A percentile compares a stretch with the other conserved stretches of the same genome.
Conservation (phyloP, 2,888 invertebrate genomes). For the Coelinius sp. region DNA sequence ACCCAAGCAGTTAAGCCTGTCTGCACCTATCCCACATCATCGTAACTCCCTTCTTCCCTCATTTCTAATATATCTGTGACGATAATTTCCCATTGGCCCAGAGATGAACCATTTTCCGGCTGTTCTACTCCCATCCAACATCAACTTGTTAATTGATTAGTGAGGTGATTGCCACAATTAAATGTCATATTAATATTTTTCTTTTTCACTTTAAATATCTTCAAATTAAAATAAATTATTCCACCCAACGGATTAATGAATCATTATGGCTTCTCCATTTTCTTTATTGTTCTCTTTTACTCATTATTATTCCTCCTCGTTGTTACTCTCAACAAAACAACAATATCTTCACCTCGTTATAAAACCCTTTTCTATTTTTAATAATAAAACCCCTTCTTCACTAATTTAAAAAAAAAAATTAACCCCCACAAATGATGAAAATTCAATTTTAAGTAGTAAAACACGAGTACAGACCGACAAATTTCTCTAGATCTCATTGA, state of each 20-base stretch:
- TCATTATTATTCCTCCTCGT: not conserved
- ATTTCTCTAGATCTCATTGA: too few relatives aligned
- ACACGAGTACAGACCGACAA: too few relatives aligned
- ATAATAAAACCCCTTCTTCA: not conserved
- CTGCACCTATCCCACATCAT: conserved; percentile 21
- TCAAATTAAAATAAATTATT: not conserved
- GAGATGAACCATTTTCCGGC: not conserved
- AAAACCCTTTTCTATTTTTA: not conserved
- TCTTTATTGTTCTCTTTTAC: not conserved
- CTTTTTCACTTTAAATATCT: not conserved
- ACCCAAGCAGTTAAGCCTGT: conserved; percentile 49
- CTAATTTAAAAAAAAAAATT: not conserved
- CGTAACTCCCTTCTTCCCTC: conserved; percentile 13
- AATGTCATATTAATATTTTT: not conserved
- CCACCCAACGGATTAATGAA: conserved; percentile 2
- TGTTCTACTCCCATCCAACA: not conserved
- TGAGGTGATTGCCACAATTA: not conserved
- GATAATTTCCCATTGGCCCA: conserved; percentile 4
- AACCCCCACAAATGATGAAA: not conserved
- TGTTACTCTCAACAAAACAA: not conserved
- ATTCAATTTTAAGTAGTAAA: too few relatives aligned
- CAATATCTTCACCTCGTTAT: not conserved
- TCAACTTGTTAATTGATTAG: conserved; percentile 7
- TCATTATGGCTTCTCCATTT: not conserved
- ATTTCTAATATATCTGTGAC: not conserved